Conservation (phyloP, 2,797 vertebrate genomes). For the Sebastes dallii region DNA sequence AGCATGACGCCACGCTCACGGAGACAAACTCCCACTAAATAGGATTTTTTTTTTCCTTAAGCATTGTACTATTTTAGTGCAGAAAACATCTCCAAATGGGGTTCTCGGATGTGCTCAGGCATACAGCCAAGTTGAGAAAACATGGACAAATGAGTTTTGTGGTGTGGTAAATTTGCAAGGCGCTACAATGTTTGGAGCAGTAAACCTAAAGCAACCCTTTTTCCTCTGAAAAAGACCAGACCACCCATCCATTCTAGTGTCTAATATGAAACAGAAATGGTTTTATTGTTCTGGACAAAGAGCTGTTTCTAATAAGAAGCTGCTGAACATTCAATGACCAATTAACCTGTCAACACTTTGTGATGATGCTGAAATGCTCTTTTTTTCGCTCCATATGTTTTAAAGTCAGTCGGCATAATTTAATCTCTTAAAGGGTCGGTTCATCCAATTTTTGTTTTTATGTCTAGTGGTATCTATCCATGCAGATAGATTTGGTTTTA, state of each 20-base stretch:
- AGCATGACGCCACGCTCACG: slow-evolving; percentile 74
- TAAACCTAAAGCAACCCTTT: slow-evolving; percentile 39
- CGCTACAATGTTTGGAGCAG: slow-evolving; percentile 27
- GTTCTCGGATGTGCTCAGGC: slow-evolving; percentile 69
- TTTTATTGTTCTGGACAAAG: slow-evolving; percentile 1
- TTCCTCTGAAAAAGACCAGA: slow-evolving; percentile 15
- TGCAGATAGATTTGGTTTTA: not conserved
- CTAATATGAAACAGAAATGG: slow-evolving; percentile 7
- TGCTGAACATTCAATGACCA: not conserved
- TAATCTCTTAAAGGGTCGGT: not conserved
- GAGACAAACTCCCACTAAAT: slow-evolving; percentile 77
- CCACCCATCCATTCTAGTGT: slow-evolving; percentile 24
- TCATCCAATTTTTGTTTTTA: not conserved
- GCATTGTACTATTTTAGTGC: slow-evolving; percentile 71
- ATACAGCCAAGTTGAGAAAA: slow-evolving; percentile 65
- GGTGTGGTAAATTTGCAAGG: slow-evolving; percentile 49
- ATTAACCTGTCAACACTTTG: slow-evolving; percentile 12
- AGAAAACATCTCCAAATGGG: slow-evolving; percentile 70
- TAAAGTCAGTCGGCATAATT: not conserved
- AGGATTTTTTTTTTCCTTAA: slow-evolving; percentile 70
- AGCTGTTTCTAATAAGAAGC: not conserved
- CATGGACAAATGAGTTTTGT: slow-evolving; percentile 67
- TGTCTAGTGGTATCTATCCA: not conserved
- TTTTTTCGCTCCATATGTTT: not conserved
- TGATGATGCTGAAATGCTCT: not conserved